Conservation (phyloP, 2,113 vertebrate species). For the Nematolebias whitei region DNA sequence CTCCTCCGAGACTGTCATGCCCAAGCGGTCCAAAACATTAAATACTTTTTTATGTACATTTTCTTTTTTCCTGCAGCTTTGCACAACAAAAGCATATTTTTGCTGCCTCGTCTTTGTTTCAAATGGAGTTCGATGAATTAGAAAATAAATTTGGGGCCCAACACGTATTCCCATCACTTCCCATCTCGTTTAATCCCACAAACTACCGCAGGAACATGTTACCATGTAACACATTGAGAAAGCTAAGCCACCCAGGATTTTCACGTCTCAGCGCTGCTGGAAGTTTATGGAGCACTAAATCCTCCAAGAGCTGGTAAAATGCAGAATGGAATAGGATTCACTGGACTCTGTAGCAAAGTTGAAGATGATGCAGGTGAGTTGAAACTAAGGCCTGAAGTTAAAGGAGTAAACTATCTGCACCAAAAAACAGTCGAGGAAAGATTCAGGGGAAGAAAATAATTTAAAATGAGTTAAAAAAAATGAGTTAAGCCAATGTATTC, state of each 20-base stretch:
- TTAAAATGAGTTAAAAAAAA: background rate
- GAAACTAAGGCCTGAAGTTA: constrained; percentile 1
- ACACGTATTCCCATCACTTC: background rate
- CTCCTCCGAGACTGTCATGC: too few relatives aligned
- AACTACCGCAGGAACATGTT: constrained; percentile 1
- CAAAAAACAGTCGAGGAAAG: background rate
- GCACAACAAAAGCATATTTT: background rate
- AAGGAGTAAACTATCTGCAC: constrained; percentile 40
- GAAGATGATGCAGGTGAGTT: constrained; percentile 16
- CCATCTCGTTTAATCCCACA: background rate
- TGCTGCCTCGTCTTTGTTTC: background rate
- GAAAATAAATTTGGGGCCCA: background rate
- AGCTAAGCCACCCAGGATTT: constrained; percentile 1
- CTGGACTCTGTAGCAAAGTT: constrained; percentile 7
- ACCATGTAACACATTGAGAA: background rate
- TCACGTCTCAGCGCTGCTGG: background rate
- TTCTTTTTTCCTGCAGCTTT: constrained; percentile 5
- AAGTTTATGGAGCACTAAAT: background rate
- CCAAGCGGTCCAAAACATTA: too few relatives aligned
- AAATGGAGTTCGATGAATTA: background rate
- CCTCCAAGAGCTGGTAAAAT: background rate
- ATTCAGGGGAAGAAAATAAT: background rate
- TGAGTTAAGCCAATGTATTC: too few relatives aligned
- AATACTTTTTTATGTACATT: too few relatives aligned
- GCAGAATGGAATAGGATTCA: constrained; percentile 3